Evolutionary conservation across 1,140 invertebrate species (phyloP).

Genomic region (Glomeris maerens): DNA sequence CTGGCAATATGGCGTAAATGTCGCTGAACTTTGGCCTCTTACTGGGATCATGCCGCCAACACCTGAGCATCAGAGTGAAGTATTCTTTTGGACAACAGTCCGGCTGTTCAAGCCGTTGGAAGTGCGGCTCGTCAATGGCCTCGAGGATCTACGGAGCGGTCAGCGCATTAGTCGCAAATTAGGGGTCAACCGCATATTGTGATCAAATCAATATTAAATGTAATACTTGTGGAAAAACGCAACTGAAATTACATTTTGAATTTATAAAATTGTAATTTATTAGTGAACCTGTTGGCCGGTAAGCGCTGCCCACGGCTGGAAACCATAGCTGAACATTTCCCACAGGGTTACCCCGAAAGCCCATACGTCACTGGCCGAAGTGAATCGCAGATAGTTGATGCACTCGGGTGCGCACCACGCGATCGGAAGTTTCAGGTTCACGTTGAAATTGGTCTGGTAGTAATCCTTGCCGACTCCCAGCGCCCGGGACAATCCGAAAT

Average conservation of each 20-base stretch:
- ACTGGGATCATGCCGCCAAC: constrained; percentile 85
- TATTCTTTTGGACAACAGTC: constrained; percentile 90
- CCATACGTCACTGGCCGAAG: constrained; percentile 93
- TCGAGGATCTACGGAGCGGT: constrained; percentile 86
- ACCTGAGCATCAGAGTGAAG: constrained; percentile 82
- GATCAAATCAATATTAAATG: no score
- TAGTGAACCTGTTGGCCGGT: constrained; percentile 58
- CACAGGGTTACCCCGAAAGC: constrained; percentile 94
- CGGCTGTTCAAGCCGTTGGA: constrained; percentile 71
- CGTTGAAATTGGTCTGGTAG: constrained; percentile 96
- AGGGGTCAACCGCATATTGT: no score
- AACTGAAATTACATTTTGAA: neutral
- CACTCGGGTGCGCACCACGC: constrained; percentile 98
- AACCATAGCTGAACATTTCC: constrained; percentile 98
- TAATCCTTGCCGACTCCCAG: constrained; percentile 97
- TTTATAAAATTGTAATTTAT: neutral
- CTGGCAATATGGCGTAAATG: constrained; percentile 59
- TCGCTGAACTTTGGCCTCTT: constrained; percentile 81
- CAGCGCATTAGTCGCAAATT: no score
- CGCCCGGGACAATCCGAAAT: constrained; percentile 88
- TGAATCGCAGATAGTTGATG: constrained; percentile 90
- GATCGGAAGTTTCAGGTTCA: constrained; percentile 92
- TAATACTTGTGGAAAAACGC: no score
- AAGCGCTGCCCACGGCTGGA: constrained; percentile 90
- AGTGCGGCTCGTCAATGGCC: constrained; percentile 86